A percentile compares a stretch with the other conserved stretches of the same genome.
Evolutionary conservation across 2,797 vertebrate genomes (phyloP).

Genomic region (Telmatherina bonti): DNA sequence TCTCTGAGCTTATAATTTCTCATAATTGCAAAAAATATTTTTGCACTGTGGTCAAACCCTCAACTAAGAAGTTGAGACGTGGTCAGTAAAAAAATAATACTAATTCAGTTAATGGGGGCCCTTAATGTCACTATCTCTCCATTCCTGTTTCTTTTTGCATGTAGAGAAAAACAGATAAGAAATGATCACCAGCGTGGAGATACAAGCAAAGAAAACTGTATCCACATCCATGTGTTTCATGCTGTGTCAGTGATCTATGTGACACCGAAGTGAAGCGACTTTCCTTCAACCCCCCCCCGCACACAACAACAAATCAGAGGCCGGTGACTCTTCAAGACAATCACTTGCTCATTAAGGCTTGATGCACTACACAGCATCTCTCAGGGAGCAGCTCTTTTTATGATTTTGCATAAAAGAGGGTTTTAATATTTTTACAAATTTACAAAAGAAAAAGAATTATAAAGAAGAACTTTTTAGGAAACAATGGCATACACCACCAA

Average conservation of each 20-base stretch:
- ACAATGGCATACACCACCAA: slow-evolving; percentile 64
- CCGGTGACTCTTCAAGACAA: slow-evolving; percentile 90
- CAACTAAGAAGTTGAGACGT: slow-evolving; percentile 1
- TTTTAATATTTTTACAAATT: slow-evolving; percentile 83
- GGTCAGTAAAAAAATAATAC: slow-evolving; percentile 7
- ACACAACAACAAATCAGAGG: slow-evolving; percentile 75
- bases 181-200: neutral
- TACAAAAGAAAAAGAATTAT: slow-evolving; percentile 73
- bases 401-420: slow-evolving; percentile 83
- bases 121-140: slow-evolving; percentile 9
- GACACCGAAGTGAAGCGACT: slow-evolving; percentile 22
- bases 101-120: slow-evolving; percentile 13
- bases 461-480: slow-evolving; percentile 73
- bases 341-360: slow-evolving; percentile 87
- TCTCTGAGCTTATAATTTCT: slow-evolving; percentile 23
- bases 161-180: slow-evolving; percentile 1
- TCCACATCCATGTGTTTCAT: slow-evolving; percentile 13
- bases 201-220: slow-evolving; percentile 8
- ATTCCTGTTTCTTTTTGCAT: slow-evolving; percentile 8
- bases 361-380: slow-evolving; percentile 91
- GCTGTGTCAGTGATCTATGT: slow-evolving; percentile 24
- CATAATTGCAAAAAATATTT: slow-evolving; percentile 20
- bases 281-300: slow-evolving; percentile 30
- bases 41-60: slow-evolving; percentile 67
- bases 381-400: slow-evolving; percentile 96